These are phyloP conservation scores for Ctenicera cuprea DNA, from an alignment of 2,888 invertebrate genomes.

Conservation along the genomic window DNA sequence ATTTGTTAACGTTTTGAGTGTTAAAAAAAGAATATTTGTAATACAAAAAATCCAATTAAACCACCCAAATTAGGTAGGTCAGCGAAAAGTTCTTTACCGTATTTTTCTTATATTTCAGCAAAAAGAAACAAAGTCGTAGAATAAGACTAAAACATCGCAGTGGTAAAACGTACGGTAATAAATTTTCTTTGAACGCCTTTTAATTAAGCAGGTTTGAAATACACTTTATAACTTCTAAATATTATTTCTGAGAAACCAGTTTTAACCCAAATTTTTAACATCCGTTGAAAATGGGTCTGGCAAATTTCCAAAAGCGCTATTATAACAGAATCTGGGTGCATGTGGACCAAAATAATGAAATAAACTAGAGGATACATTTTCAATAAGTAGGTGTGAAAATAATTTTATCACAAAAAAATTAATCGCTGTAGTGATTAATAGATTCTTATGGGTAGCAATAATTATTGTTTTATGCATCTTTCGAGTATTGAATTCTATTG, in stretches of 20 bases:
- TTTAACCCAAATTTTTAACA: conserved; percentile 12
- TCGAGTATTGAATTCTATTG: too few relatives aligned
- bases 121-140: neutral
- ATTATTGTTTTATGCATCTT: too few relatives aligned
- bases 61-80: too few relatives aligned
- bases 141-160: neutral
- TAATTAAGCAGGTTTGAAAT: conserved; percentile 16
- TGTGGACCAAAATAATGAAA: conserved; percentile 19
- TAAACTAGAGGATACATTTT: neutral
- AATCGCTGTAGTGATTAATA: too few relatives aligned
- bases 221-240: conserved; percentile 24
- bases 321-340: neutral
- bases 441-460: too few relatives aligned
- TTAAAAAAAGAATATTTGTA: too few relatives aligned
- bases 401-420: too few relatives aligned
- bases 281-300: conserved; percentile 21
- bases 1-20: too few relatives aligned
- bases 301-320: conserved; percentile 18
- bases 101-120: neutral
- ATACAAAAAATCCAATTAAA: too few relatives aligned
- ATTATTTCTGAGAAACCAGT: conserved; percentile 19
- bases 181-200: conserved; percentile 7
- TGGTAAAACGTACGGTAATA: neutral
- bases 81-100: too few relatives aligned
- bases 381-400: too few relatives aligned